Percentiles rank a stretch among this genome's conserved stretches.
phyloP scores from a whole-genome alignment of 1,140 invertebrate species.

The Lasioglossum albipes region DNA sequence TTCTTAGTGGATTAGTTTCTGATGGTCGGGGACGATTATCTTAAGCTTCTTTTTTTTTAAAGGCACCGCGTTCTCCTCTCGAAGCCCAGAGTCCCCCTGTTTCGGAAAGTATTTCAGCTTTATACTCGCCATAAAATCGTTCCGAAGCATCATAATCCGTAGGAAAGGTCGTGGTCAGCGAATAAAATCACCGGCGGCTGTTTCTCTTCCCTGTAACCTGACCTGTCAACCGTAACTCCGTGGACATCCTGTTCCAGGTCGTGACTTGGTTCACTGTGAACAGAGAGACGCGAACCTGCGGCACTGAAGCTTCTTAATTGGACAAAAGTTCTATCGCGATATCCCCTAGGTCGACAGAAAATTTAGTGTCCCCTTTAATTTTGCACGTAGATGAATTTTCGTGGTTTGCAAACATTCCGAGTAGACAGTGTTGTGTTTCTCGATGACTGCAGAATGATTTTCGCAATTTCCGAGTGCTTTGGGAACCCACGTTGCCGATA shows the following conservation, averaged over 20 bases:
- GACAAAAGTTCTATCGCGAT: conserved; percentile 8
- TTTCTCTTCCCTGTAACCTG: conserved; percentile 29
- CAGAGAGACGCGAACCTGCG: background rate
- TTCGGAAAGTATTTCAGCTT: background rate
- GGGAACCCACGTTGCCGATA: conserved; percentile 52
- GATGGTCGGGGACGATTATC: too few species aligned
- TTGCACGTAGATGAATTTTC: too few species aligned
- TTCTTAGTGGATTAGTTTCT: too few species aligned
- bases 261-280: conserved; percentile 12
- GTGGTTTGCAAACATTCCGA: too few species aligned
- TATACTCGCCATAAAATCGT: background rate
- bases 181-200: conserved; percentile 42
- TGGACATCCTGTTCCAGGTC: conserved; percentile 31
- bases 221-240: conserved; percentile 45
- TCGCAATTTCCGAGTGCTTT: conserved; percentile 6
- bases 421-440: too few species aligned
- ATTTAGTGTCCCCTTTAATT: too few species aligned
- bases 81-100: background rate
- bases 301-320: background rate
- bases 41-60: background rate
- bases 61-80: background rate
- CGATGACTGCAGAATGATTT: background rate
- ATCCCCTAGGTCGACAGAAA: too few species aligned
- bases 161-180: conserved; percentile 38
- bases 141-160: background rate